phyloP scores from a whole-genome alignment of 2,888 invertebrate species.

The Eretmocerus hayati region DNA sequence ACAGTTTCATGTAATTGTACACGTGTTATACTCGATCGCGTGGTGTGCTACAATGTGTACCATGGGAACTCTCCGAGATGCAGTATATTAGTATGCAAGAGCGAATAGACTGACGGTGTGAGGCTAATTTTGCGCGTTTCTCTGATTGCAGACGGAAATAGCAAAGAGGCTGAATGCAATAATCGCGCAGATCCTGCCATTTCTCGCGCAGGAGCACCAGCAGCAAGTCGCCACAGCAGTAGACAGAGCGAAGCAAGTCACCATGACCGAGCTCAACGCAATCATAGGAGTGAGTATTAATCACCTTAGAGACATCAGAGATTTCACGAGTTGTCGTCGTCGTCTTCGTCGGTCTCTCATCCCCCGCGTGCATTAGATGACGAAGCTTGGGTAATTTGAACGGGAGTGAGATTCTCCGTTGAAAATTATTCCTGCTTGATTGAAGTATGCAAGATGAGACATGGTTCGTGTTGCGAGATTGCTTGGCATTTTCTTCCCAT shows the following conservation, averaged over 20 bases:
- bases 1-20: no score
- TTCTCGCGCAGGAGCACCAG: constrained; percentile 93
- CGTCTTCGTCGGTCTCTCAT: no score
- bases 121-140: background rate
- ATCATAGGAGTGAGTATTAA: constrained; percentile 77
- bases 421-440: constrained; percentile 29
- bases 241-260: constrained; percentile 95
- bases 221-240: constrained; percentile 96
- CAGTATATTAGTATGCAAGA: no score
- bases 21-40: no score
- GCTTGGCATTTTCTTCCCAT: no score
- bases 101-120: background rate
- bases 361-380: no score
- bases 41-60: background rate
- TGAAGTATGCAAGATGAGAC: constrained; percentile 42
- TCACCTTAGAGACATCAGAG: no score
- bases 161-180: constrained; percentile 94
- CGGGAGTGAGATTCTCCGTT: background rate
- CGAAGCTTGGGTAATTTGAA: background rate
- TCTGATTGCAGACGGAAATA: constrained; percentile 82
- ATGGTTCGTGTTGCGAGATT: constrained; percentile 27
- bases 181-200: constrained; percentile 92
- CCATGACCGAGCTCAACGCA: constrained; percentile 93
- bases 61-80: no score
- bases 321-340: no score